Conservation (phyloP, 2,113 vertebrate species). For the Garra rufa region DNA sequence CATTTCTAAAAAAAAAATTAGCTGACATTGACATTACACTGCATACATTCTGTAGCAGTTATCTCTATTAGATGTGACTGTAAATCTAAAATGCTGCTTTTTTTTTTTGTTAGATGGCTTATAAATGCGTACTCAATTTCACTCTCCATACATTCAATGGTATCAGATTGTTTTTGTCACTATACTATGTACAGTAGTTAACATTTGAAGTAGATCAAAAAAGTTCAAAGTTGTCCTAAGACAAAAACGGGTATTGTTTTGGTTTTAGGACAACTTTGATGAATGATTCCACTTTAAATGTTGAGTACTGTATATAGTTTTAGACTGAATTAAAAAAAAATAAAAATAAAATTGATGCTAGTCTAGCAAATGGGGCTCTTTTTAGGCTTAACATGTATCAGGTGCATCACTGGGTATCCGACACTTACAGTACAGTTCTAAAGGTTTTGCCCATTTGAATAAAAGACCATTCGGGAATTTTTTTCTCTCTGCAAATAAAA, state of each 20-base stretch:
- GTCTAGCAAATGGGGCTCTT: neutral
- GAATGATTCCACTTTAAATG: too few species aligned
- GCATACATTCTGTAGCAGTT: neutral
- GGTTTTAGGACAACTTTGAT: too few species aligned
- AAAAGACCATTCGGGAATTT: constrained; percentile 9
- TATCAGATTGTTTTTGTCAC: neutral
- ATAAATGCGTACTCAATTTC: neutral
- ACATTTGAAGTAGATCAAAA: too few species aligned
- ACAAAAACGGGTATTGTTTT: too few species aligned
- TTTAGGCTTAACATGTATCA: constrained; percentile 29
- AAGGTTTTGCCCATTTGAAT: constrained; percentile 67
- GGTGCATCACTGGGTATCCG: constrained; percentile 79
- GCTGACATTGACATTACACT: neutral
- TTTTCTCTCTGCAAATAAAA: constrained; percentile 6
- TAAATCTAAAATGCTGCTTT: constrained; percentile 27
- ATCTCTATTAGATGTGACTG: neutral
- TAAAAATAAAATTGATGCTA: neutral
- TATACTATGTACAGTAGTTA: too few species aligned
- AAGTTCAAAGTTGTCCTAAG: too few species aligned
- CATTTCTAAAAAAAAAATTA: neutral
- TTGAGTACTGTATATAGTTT: constrained; percentile 11
- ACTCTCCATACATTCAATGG: neutral
- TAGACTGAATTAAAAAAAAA: neutral
- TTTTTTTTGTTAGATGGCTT: constrained; percentile 25
- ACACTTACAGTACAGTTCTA: constrained; percentile 68